Base-by-base conservation (phyloP, 35 echinoderm and acorn worm genomes). In the Patiria miniata region DNA sequence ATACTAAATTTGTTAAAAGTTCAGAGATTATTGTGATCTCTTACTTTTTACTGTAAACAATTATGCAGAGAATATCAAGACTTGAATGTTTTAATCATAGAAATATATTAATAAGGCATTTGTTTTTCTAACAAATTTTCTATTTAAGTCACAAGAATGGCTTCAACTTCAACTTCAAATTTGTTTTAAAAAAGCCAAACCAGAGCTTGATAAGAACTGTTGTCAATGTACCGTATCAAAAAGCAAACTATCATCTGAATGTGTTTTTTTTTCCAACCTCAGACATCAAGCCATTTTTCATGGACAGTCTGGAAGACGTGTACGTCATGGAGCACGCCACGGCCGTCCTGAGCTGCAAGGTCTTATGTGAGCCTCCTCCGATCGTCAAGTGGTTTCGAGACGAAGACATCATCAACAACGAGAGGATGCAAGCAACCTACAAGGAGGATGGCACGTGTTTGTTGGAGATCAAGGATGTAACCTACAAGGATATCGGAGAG, bases 401-500 rank as follows among this genome's bases (percentile, higher is more conserved):
- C 51, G 93, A 94, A 59, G 92, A 98, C 42, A 57, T 89, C 15
- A 32, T 99, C 0, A 2, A 68, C 39, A 58, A 85, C 40, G 89
- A 92, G 38, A 78, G 81, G 69, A 90, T 92, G 38, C 56, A 90
- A n/a, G 73, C 85, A 47, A 60, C 59, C 0, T 83, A 85, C 30
- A 40, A 77, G 16, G 40, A 84, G 32, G 92, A 93, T 50, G 90
- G 89, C 8, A 83, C 79, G 16, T 88, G 92, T 78, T 80, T 61
- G 0, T 52, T 94, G 0, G 40, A 89, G 10, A 91, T 99, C 36
- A 47, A 89, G 29, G 83, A 87, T 14, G 93, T 95, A n/a, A 92
- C 82, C 0, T 83, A 85, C 32, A 61, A 92, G 32, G 96, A 99
- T 55, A 92, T 99, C 15, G 96, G 96, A n/a, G 96, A 99, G 61